Conservation (phyloP, 2,797 vertebrate genomes). For the Gallirallus australis region DNA sequence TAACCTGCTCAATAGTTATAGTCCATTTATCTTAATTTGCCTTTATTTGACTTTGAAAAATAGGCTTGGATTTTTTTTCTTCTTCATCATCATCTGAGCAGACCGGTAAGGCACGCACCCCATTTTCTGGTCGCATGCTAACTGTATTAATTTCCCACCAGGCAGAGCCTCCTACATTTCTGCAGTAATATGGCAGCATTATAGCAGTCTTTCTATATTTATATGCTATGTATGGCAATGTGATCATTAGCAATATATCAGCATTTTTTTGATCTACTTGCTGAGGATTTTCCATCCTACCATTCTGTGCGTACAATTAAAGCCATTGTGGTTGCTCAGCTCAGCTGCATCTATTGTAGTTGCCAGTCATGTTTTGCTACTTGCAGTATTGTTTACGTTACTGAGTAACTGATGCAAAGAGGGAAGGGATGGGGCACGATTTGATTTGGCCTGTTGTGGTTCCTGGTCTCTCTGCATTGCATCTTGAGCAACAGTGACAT, state of each 20-base stretch:
- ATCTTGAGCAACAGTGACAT: accelerated
- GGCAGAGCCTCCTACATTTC: not conserved
- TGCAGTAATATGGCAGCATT: not conserved
- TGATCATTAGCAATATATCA: not conserved
- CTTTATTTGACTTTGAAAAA: not conserved
- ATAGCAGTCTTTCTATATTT: not conserved
- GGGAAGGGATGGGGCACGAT: not conserved
- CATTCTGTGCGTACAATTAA: not conserved
- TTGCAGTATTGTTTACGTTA: not conserved
- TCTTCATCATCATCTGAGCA: not conserved
- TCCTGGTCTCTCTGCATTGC: not conserved
- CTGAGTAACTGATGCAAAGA: not conserved
- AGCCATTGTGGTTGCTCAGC: not conserved
- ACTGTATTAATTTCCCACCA: not conserved
- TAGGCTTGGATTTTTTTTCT: not conserved
- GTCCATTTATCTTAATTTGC: not conserved
- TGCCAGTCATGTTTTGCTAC: not conserved
- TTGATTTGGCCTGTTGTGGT: not conserved
- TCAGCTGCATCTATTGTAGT: not conserved
- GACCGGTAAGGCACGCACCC: accelerated
- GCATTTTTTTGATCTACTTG: not conserved
- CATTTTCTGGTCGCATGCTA: not conserved
- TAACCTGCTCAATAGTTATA: not conserved
- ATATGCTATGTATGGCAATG: not conserved
- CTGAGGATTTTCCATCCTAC: not conserved